A percentile compares a stretch with the other conserved stretches of the same genome.
Conservation (phyloP, 2,113 vertebrate species). For the Peromyscus californicus region DNA sequence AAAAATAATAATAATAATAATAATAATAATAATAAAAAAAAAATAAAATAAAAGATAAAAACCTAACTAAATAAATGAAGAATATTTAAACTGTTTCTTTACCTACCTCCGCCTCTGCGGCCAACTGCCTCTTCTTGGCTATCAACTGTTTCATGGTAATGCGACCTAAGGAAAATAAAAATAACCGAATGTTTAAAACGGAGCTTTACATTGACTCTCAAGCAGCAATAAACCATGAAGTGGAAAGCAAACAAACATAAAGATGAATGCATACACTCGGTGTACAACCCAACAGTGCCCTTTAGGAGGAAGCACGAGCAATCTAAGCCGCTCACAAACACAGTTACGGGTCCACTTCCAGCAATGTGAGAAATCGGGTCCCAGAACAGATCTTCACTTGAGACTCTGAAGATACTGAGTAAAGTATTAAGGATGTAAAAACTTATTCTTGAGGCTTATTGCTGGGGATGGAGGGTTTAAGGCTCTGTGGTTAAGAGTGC, state of each 20-base stretch:
- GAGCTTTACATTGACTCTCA: not conserved
- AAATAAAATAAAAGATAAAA: not conserved
- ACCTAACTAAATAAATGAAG: not conserved
- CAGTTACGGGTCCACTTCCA: not conserved
- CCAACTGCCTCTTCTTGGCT: conserved; percentile 88
- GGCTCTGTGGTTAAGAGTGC: not conserved
- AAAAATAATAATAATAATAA: not conserved
- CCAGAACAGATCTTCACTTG: not conserved
- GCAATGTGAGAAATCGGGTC: not conserved
- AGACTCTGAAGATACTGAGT: conserved; percentile 8
- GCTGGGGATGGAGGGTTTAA: not conserved
- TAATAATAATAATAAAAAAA: not conserved
- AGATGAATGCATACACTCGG: not conserved
- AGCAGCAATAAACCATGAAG: not conserved
- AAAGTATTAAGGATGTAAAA: not conserved
- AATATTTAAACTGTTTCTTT: not conserved
- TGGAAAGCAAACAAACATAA: not conserved
- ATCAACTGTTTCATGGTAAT: conserved; percentile 85
- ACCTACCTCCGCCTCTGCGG: conserved; percentile 89
- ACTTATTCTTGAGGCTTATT: not conserved
- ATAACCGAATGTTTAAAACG: not conserved
- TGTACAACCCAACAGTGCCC: not conserved
- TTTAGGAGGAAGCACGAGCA: not conserved
- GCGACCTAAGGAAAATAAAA: conserved; percentile 84
- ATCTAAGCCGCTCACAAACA: not conserved